Conservation (phyloP, 2,888 invertebrate genomes). For the Catocala sponsa region DNA sequence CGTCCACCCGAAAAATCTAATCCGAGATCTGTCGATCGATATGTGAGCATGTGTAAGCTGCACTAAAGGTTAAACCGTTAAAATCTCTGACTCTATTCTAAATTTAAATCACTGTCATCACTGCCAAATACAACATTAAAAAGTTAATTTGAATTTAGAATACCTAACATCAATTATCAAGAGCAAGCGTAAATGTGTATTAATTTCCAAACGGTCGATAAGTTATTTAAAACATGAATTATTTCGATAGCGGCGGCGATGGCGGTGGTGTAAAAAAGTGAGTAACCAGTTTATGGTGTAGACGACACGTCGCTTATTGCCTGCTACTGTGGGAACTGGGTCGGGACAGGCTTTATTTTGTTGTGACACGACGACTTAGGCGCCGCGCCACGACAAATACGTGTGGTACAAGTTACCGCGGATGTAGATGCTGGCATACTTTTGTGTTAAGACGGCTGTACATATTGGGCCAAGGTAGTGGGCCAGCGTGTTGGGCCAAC, state of each 20-base stretch:
- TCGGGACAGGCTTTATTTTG: constrained; percentile 69
- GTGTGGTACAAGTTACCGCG: constrained; percentile 55
- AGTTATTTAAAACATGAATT: constrained; percentile 53
- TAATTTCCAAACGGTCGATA: constrained; percentile 46
- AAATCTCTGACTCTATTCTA: not conserved
- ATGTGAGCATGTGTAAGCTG: too few species aligned
- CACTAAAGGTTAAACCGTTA: too few species aligned
- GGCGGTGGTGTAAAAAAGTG: constrained; percentile 40
- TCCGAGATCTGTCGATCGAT: too few species aligned
- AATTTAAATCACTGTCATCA: constrained; percentile 4
- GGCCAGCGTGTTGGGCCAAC: too few species aligned
- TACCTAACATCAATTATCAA: not conserved
- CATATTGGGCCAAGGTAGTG: too few species aligned
- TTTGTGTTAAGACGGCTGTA: too few species aligned
- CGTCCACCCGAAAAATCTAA: too few species aligned
- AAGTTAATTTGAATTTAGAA: constrained; percentile 8
- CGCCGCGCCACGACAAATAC: constrained; percentile 66
- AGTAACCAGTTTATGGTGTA: constrained; percentile 59
- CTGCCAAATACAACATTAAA: constrained; percentile 1
- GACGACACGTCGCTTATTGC: constrained; percentile 54
- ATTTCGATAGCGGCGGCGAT: constrained; percentile 46
- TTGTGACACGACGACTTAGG: constrained; percentile 75
- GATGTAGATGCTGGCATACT: not conserved
- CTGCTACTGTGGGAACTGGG: constrained; percentile 82
- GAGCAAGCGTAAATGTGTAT: constrained; percentile 23